These are phyloP conservation scores for Gymnoscelis rufifasciata DNA, from an alignment of 2,888 invertebrate species.

Conservation along the genomic window DNA sequence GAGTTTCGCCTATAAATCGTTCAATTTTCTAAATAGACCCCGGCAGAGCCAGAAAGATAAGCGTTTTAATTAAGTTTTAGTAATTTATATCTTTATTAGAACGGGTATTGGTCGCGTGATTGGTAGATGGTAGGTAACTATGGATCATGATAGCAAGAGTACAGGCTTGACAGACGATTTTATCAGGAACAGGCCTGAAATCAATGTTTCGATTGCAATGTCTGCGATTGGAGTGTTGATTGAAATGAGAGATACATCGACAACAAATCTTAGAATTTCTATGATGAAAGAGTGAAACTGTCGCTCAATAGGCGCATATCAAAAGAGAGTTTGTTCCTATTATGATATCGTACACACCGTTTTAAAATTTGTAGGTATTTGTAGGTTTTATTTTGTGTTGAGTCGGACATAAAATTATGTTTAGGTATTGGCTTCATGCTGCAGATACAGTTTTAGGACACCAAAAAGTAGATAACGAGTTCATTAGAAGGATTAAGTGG, in stretches of 20 bases:
- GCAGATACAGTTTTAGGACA: no score
- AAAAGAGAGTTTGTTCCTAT: no score
- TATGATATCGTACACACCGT: no score
- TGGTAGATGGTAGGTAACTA: slow-evolving; percentile 43
- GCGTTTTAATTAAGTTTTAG: slow-evolving; percentile 74
- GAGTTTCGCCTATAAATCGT: slow-evolving; percentile 61
- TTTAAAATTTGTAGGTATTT: no score
- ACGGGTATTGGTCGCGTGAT: slow-evolving; percentile 60
- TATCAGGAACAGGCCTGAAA: slow-evolving; percentile 4
- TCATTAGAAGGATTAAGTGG: no score
- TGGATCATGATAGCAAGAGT: slow-evolving; percentile 54
- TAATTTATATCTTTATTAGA: slow-evolving; percentile 76
- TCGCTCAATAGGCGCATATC: no score
- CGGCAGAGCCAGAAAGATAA: slow-evolving; percentile 51
- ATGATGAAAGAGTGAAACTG: not conserved
- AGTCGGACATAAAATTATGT: no score
- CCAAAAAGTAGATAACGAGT: no score
- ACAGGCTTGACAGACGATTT: slow-evolving; percentile 10
- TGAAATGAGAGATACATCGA: slow-evolving; percentile 2
- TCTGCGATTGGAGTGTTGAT: slow-evolving; percentile 3
- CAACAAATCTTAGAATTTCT: slow-evolving; percentile 2
- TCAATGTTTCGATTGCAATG: slow-evolving; percentile 7
- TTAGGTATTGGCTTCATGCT: no score
- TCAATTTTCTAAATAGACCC: slow-evolving; percentile 57
- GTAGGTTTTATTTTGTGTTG: no score